Evolutionary conservation across 2,113 vertebrate genomes (phyloP), one percentile per base, ranked within the genome.

Genomic region (Rhynchopsitta pachyrhyncha): DNA sequence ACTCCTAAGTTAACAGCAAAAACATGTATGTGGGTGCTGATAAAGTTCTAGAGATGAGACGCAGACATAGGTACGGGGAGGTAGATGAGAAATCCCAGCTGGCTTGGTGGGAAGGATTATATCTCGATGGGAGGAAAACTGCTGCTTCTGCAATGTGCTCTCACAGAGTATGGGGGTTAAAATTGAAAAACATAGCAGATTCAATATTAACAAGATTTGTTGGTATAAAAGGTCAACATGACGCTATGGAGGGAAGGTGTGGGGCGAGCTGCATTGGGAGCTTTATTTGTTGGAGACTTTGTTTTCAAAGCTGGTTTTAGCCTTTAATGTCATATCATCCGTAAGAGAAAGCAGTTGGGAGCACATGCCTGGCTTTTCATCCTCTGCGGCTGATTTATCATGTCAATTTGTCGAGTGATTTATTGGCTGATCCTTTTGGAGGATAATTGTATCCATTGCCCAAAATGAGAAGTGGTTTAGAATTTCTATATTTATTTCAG

Each of bases 341-440:
- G 1, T 63, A 39, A 79, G 52, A 86, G n/a, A 88, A 86, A 77
- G 88, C 80, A 75, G 33, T 66, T 4, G 11, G 76, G 80, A 96
- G 71, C 1, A 2, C 39, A 22, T 39, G 74, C 63, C 41, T 46
- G 52, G 47, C 64, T 86, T 81, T 64, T 69, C 77, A 82, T 71
- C 76, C 81, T 92, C 75, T 75, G 1, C 68, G 86, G 60, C 68
- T 75, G 82, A 86, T 95, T 74, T 92, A 67, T 53, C 82, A 16
- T 44, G 59, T 90, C 88, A 90, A 59, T 92, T 93, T 90, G 64
- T 50, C 4, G 9, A 90, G 80, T 90, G 91, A 95, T 94, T 95
- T 94, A 95, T 93, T 92, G 52, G 63, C 73, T 76, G 77, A 17
- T 75, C 88, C 60, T 81, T 83, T 71, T 60, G 63, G 73, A 92